Conservation (phyloP, 2,113 vertebrate genomes). For the Charina bottae region DNA sequence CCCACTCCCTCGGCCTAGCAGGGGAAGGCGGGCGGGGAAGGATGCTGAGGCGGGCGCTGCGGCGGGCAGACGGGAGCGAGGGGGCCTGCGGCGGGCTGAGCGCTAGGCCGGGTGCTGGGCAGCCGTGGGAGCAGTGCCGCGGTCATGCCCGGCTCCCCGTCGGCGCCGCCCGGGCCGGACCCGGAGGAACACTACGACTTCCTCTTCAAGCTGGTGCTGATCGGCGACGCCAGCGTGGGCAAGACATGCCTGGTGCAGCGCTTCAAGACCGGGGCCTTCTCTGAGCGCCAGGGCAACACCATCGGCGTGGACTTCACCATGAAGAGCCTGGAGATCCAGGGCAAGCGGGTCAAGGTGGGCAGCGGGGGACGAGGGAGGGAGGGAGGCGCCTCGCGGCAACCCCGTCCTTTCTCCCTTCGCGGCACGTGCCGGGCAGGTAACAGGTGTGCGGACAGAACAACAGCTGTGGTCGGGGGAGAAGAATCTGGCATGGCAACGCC, state of each 20-base stretch:
- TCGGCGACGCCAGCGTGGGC: slow-evolving; percentile 86
- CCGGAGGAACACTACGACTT: slow-evolving; percentile 83
- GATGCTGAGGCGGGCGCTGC: background rate
- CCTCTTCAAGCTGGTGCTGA: slow-evolving; percentile 86
- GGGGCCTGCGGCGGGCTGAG: slow-evolving; percentile 16
- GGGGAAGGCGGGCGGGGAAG: background rate
- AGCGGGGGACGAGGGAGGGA: background rate
- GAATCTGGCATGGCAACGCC: background rate
- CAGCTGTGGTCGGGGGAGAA: background rate
- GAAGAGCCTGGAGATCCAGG: slow-evolving; percentile 87
- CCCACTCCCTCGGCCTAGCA: background rate
- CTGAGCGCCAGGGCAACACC: slow-evolving; percentile 85
- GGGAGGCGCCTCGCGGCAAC: background rate
- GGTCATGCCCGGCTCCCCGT: slow-evolving; percentile 40
- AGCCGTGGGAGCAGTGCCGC: background rate
- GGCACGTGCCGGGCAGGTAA: background rate
- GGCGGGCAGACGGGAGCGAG: background rate
- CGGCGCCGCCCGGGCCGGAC: slow-evolving; percentile 64
- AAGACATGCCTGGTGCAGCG: slow-evolving; percentile 89
- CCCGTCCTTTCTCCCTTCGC: background rate
- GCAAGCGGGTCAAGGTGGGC: slow-evolving; percentile 85
- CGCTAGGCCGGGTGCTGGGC: background rate
- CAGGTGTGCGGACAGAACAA: background rate
- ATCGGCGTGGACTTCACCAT: slow-evolving; percentile 90
- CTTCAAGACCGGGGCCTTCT: slow-evolving; percentile 84